Base-by-base conservation (phyloP, 2,113 vertebrate species). In the Sebastes schlegelii region DNA sequence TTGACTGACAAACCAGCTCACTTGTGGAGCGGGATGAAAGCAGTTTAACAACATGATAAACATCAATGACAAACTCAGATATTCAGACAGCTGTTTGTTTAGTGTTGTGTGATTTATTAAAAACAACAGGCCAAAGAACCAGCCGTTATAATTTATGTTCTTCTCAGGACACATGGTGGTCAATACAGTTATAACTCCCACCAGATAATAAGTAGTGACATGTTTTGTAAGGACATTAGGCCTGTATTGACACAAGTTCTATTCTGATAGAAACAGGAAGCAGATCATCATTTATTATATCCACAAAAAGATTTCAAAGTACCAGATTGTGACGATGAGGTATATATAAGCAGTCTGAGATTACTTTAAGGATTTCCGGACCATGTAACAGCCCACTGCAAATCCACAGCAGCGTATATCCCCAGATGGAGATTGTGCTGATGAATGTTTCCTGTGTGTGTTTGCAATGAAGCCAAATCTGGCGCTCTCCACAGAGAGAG, bases 401-500 rank as follows among this genome's bases (percentile, higher is more conserved):
- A 86, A 84, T 71, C 76, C 42, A 57, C 64, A 85, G 84, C 72
- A 80, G 34, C 34, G 34, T 77, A 78, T 86, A 63, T 77, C 66
- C 74, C 77, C 86, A 92, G 88, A 94, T 92, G 90, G 86, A 89
- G 77, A 79, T 75, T 84, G 72, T 69, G 72, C 77, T 90, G 86
- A 88, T 89, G 75, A 87, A 82, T 84, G 72, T 91, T 85, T 90
- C 80, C 89, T 64, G 23, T 89, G 64, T 74, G 49, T 48, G 10
- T 26, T 16, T 70, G 67, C 64, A 66, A 52, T 42, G 16, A 79
- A 80, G 81, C 87, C 88, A 89, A 88, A 92, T 88, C 78, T 79
- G 85, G 80, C 23, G 2, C 85, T 87, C 84, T 84, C 83, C 75
- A 83, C 67, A 84, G 82, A 86, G 76, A 88, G 80, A 81, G 84